Conservation (phyloP, 2,113 vertebrate species). For the Piaya cayana region DNA sequence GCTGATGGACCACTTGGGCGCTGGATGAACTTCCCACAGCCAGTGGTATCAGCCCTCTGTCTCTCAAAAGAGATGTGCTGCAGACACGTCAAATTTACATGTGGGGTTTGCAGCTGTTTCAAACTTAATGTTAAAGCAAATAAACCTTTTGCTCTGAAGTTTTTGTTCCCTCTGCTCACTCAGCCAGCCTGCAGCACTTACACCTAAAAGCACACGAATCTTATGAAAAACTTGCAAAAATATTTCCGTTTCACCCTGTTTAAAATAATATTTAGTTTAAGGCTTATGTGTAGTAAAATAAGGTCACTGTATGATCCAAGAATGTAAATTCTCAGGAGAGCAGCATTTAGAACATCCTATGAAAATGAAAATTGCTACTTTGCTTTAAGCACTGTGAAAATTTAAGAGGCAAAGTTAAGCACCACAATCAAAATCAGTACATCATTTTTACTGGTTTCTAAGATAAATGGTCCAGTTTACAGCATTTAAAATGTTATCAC, state of each 20-base stretch:
- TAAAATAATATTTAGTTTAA: conserved; percentile 30
- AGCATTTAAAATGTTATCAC: not conserved
- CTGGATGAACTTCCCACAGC: not conserved
- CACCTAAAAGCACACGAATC: not conserved
- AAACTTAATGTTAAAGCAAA: not conserved
- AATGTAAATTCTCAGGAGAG: not conserved
- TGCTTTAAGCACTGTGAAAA: not conserved
- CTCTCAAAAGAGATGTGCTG: not conserved
- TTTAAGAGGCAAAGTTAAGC: not conserved
- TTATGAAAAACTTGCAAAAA: conserved; percentile 12
- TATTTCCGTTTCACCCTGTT: not conserved
- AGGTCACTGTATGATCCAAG: not conserved
- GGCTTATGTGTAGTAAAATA: not conserved
- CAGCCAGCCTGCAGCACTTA: not conserved
- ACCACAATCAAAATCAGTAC: not conserved
- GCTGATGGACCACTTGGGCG: not conserved
- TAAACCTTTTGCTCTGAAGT: not conserved
- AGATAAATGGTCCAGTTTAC: not conserved
- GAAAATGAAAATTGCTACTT: not conserved
- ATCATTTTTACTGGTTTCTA: not conserved
- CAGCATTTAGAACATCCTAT: not conserved
- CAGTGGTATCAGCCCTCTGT: not conserved
- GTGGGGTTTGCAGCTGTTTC: not conserved
- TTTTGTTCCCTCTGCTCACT: not conserved
- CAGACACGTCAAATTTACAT: not conserved